phyloP scores from a whole-genome alignment of 2,113 vertebrate species.

The Sardina pilchardus region DNA sequence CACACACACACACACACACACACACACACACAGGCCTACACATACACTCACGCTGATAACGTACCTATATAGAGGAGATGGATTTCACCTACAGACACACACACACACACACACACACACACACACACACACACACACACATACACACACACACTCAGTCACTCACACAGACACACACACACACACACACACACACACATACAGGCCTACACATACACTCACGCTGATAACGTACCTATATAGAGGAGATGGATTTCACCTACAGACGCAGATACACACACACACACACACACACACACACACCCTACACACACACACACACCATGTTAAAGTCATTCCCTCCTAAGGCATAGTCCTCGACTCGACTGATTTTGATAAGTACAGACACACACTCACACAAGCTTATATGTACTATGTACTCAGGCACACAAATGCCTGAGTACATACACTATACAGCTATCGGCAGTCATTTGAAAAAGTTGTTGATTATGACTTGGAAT shows the following conservation, averaged over 20 bases:
- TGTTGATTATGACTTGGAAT: neutral
- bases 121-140: neutral
- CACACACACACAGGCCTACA: conserved; percentile 17
- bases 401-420: too few relatives aligned
- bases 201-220: neutral
- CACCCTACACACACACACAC: conserved; percentile 4
- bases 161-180: neutral
- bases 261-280: neutral
- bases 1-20: conserved; percentile 28
- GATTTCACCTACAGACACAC: neutral
- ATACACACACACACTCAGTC: neutral
- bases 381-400: too few relatives aligned
- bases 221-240: neutral
- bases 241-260: neutral
- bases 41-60: neutral
- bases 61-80: neutral
- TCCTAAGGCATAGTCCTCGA: too few relatives aligned
- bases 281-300: neutral
- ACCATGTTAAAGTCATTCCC: too few relatives aligned
- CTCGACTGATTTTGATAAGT: too few relatives aligned
- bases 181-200: conserved; percentile 31
- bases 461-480: too few relatives aligned
- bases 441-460: too few relatives aligned
- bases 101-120: neutral
- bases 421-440: neutral